Conservation (phyloP, 2,113 vertebrate genomes). For the Herpailurus yagouaroundi region DNA sequence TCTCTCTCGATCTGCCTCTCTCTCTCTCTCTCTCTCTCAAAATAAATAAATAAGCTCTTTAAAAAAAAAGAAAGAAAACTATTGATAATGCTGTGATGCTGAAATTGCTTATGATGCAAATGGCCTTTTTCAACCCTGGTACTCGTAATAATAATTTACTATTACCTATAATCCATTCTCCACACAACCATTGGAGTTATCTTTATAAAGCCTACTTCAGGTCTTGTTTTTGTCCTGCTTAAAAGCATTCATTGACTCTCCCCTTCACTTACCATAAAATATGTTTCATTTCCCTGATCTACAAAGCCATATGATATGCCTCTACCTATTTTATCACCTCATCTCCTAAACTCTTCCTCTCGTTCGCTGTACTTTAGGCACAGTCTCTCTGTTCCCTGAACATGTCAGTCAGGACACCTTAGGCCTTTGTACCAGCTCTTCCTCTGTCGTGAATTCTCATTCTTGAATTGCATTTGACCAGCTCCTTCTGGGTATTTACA, state of each 20-base stretch:
- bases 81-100: not conserved
- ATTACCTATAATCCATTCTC: not conserved
- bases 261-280: not conserved
- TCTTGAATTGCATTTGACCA: not conserved
- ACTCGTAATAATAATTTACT: not conserved
- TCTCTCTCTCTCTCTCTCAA: no score
- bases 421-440: not conserved
- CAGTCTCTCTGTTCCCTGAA: not conserved
- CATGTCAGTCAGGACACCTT: not conserved
- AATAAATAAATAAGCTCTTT: no score
- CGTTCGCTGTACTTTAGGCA: accelerated
- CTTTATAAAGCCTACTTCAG: not conserved
- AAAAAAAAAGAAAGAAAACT: no score
- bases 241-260: not conserved
- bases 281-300: not conserved
- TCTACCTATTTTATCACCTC: not conserved
- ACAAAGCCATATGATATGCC: not conserved
- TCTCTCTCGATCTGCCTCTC: no score
- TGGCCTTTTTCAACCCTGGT: not conserved
- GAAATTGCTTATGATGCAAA: not conserved
- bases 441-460: not conserved
- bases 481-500: not conserved
- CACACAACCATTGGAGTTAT: not conserved
- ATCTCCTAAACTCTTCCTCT: not conserved
- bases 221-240: not conserved